Percentiles rank a stretch among this genome's conserved stretches.
These are phyloP conservation scores for Oreotragus oreotragus DNA, from an alignment of 2,113 vertebrate genomes.

Conservation along the genomic window DNA sequence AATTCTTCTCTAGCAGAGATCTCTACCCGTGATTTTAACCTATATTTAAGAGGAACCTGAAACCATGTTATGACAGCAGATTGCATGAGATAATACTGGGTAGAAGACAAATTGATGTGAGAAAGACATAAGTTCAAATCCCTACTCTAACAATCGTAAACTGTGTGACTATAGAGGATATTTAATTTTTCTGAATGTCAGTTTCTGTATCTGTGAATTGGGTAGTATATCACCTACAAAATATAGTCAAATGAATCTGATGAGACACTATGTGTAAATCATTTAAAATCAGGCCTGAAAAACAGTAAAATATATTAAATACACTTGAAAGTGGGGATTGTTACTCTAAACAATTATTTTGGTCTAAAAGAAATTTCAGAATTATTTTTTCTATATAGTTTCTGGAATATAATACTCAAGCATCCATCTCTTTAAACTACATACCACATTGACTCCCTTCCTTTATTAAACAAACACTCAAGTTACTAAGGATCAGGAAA, in stretches of 20 bases:
- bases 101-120: neutral
- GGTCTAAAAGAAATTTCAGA: neutral
- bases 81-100: neutral
- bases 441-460: neutral
- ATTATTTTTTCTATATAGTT: neutral
- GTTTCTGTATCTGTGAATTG: neutral
- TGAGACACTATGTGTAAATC: neutral
- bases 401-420: neutral
- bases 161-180: neutral
- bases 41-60: slow-evolving; percentile 12
- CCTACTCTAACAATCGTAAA: neutral
- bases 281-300: neutral
- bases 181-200: neutral
- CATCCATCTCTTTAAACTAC: neutral
- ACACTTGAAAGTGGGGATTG: neutral
- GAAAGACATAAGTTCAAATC: neutral
- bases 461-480: neutral
- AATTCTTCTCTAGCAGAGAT: neutral
- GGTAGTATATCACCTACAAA: neutral
- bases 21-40: neutral
- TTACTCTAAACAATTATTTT: neutral
- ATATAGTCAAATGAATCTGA: neutral
- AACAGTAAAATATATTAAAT: neutral
- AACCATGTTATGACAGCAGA: neutral
- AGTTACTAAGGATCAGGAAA: neutral